A percentile compares a stretch with the other conserved stretches of the same genome.
phyloP scores from a whole-genome alignment of 2,888 invertebrate species.

The Pachliopta kotzebuea region DNA sequence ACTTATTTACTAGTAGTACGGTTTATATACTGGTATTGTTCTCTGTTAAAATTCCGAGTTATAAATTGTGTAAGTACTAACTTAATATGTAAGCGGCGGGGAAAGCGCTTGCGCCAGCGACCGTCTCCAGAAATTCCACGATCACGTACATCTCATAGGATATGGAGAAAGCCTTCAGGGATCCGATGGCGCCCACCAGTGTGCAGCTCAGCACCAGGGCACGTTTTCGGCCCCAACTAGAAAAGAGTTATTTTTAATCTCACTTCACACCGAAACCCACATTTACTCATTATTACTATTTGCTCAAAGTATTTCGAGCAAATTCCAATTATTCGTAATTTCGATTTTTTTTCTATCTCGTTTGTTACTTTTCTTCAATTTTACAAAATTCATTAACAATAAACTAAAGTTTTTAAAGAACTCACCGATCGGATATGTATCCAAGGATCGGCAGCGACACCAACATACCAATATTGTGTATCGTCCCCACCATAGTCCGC shows the following conservation, averaged over 20 bases:
- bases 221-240: constrained; percentile 68
- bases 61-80: constrained; percentile 41
- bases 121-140: constrained; percentile 80
- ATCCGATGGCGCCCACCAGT: constrained; percentile 68
- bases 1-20: no score
- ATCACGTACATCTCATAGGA: constrained; percentile 80
- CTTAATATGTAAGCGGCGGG: constrained; percentile 79
- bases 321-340: no score
- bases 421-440: constrained; percentile 84
- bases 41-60: no score
- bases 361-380: no score
- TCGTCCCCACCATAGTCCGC: constrained; percentile 86
- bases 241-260: constrained; percentile 16
- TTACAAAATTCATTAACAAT: no score
- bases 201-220: constrained; percentile 65
- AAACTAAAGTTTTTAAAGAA: not conserved
- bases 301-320: no score
- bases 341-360: no score
- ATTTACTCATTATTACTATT: no score
- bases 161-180: constrained; percentile 79
- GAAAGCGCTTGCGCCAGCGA: constrained; percentile 80
- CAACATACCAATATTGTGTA: constrained; percentile 87
- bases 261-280: no score
- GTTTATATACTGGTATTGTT: no score
- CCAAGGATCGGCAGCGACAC: constrained; percentile 86